These are phyloP conservation scores for Crotalus viridis DNA, from an alignment of 2,113 vertebrate genomes.

Conservation along the genomic window DNA sequence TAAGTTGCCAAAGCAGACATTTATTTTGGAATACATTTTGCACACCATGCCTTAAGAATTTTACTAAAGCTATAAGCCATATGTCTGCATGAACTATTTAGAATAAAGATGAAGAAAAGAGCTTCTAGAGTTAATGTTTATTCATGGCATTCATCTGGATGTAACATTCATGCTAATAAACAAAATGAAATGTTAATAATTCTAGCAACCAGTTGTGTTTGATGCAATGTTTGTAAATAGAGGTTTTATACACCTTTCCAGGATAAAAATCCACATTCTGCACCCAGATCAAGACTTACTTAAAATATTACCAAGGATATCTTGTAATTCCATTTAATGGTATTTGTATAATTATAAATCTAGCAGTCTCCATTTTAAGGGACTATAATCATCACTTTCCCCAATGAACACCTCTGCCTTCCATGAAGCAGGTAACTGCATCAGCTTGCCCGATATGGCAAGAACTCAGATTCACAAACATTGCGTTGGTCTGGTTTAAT, in stretches of 20 bases:
- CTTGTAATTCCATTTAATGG: neutral
- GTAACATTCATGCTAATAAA: constrained; percentile 1
- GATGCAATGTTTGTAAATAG: neutral
- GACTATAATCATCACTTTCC: neutral
- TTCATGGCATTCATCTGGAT: constrained; percentile 8
- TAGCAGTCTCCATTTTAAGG: neutral
- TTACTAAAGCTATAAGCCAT: constrained; percentile 22
- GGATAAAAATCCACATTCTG: neutral
- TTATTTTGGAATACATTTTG: neutral
- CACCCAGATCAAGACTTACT: neutral
- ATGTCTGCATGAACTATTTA: constrained; percentile 3
- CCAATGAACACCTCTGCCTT: constrained; percentile 56
- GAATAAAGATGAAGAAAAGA: neutral
- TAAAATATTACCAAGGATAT: neutral
- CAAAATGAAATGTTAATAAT: constrained; percentile 19
- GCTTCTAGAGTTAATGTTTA: constrained; percentile 4
- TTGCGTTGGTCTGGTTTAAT: no score
- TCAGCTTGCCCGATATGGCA: neutral
- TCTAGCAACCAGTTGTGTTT: neutral
- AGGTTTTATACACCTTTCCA: neutral
- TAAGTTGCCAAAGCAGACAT: neutral
- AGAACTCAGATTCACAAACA: neutral
- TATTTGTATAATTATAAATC: neutral
- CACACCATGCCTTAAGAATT: neutral
- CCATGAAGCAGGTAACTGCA: no score